Percentiles rank a stretch among this genome's conserved stretches.
These are phyloP conservation scores for Heterotilapia buettikoferi DNA, from an alignment of 2,113 vertebrate genomes.

Conservation along the genomic window DNA sequence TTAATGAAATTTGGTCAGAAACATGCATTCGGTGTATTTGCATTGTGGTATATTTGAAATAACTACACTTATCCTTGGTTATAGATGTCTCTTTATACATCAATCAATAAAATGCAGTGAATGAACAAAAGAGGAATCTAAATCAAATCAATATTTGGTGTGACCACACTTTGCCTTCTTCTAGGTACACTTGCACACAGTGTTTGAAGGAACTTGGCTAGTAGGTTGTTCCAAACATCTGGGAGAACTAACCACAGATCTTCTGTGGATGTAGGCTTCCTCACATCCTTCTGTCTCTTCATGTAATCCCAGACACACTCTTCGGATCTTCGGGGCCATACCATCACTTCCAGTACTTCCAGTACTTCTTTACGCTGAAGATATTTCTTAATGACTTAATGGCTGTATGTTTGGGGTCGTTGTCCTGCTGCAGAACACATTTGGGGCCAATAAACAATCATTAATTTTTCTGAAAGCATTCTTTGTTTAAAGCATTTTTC, in stretches of 20 bases:
- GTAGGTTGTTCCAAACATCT: background rate
- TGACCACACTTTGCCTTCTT: fast-evolving
- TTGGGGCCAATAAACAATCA: background rate
- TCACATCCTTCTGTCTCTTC: background rate
- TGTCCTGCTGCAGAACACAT: background rate
- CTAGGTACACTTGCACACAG: background rate
- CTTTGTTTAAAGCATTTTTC: background rate
- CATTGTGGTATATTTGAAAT: background rate
- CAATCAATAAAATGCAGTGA: background rate
- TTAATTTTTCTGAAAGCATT: background rate
- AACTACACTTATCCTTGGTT: background rate
- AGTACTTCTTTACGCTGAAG: background rate
- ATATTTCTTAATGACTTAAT: background rate
- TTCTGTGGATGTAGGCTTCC: background rate
- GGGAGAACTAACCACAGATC: background rate
- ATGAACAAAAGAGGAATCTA: background rate
- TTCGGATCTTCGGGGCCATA: background rate
- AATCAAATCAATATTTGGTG: background rate
- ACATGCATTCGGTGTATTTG: background rate
- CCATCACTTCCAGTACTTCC: background rate
- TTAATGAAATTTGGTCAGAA: background rate
- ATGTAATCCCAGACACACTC: background rate
- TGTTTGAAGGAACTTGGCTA: background rate
- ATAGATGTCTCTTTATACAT: background rate
- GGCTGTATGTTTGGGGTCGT: background rate